A percentile compares a stretch with the other conserved stretches of the same genome.
These are phyloP conservation scores for Daboia siamensis DNA, from an alignment of 2,113 vertebrate genomes.

Conservation along the genomic window DNA sequence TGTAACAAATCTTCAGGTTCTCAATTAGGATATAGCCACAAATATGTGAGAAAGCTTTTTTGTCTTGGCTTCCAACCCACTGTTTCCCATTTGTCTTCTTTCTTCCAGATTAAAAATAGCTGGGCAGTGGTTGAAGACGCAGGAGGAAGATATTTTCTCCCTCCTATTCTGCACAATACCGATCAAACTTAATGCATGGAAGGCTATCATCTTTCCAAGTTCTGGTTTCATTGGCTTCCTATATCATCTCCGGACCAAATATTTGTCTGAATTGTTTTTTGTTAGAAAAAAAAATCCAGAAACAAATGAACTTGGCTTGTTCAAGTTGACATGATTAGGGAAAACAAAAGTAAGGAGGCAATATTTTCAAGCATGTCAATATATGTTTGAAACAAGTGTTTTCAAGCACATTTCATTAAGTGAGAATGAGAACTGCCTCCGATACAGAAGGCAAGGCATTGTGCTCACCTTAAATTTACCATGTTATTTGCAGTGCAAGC, in stretches of 20 bases:
- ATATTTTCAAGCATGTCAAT: conserved; percentile 5
- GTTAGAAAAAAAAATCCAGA: conserved; percentile 18
- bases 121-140: conserved; percentile 5
- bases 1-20: not conserved
- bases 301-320: not conserved
- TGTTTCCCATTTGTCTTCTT: not conserved
- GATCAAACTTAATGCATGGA: conserved; percentile 8
- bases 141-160: not conserved
- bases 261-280: conserved; percentile 1
- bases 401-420: not conserved
- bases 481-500: not conserved
- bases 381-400: not conserved
- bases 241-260: conserved; percentile 3
- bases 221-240: not conserved
- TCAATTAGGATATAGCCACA: not conserved
- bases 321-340: conserved; percentile 10
- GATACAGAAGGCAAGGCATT: not conserved
- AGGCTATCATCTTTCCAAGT: conserved; percentile 9
- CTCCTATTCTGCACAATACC: not conserved
- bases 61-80: conserved; percentile 1
- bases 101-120: conserved; percentile 2
- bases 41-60: not conserved
- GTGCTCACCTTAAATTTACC: not conserved
- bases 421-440: not conserved
- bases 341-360: conserved; percentile 8